Percentiles rank a stretch among this genome's conserved stretches.
Conservation (phyloP, 2,113 vertebrate species). For the Alectura lathami region DNA sequence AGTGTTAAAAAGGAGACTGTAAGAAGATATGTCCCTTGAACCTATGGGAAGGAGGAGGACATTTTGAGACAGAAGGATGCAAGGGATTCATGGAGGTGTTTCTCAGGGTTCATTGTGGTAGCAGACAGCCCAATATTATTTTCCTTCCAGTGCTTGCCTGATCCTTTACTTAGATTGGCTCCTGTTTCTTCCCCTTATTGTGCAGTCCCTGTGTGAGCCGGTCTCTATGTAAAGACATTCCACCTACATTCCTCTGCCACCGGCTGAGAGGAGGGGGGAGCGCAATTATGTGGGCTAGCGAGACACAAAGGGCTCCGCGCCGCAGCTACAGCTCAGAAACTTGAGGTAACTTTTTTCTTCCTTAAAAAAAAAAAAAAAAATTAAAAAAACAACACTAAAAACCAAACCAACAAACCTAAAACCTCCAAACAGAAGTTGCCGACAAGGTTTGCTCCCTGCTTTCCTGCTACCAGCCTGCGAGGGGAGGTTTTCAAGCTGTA, state of each 20-base stretch:
- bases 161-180: conserved; percentile 65
- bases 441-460: not conserved
- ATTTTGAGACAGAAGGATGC: conserved; percentile 54
- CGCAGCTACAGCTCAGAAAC: conserved; percentile 1
- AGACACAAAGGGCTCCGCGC: conserved; percentile 28
- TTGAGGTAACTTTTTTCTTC: not conserved
- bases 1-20: conserved; percentile 55
- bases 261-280: conserved; percentile 20
- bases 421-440: not conserved
- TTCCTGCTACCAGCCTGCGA: not conserved
- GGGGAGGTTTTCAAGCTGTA: not conserved
- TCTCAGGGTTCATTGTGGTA: conserved; percentile 1
- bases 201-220: conserved; percentile 51
- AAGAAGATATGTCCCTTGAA: conserved; percentile 16
- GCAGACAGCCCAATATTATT: conserved; percentile 66
- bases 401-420: not conserved
- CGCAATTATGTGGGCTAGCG: conserved; percentile 38
- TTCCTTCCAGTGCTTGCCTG: conserved; percentile 52
- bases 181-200: conserved; percentile 53
- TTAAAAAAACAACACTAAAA: not conserved
- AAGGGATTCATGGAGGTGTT: conserved; percentile 41
- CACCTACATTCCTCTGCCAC: conserved; percentile 74
- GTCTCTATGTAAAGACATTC: conserved; percentile 55
- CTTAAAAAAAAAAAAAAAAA: not conserved
- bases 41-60: conserved; percentile 28